These are phyloP conservation scores for Danio tinwini DNA, from an alignment of 2,797 vertebrate genomes.

Conservation along the genomic window DNA sequence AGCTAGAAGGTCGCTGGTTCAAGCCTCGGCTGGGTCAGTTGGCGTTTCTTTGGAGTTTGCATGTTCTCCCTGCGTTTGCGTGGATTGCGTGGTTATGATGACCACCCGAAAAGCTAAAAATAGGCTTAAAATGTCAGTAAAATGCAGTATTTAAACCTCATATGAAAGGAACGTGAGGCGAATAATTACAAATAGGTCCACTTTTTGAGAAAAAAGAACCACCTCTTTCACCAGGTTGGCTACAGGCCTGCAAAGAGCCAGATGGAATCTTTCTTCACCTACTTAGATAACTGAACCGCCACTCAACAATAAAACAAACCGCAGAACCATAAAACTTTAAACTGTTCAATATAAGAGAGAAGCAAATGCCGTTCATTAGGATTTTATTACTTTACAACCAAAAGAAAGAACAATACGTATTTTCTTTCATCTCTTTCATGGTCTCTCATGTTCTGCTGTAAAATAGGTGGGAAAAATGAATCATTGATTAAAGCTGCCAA, in stretches of 20 bases:
- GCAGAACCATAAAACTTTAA: conserved; percentile 21
- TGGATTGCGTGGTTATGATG: no score
- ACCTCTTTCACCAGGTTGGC: no score
- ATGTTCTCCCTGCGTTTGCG: no score
- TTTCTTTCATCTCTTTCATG: neutral
- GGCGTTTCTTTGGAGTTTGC: no score
- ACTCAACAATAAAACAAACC: conserved; percentile 15
- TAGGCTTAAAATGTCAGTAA: no score
- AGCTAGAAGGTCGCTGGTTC: no score
- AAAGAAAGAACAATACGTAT: neutral
- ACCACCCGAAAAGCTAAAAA: no score
- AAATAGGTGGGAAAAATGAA: neutral
- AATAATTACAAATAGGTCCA: no score
- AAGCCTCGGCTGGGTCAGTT: no score
- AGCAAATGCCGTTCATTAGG: conserved; percentile 7
- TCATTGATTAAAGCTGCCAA: conserved; percentile 6
- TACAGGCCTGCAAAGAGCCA: neutral
- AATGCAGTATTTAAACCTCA: no score
- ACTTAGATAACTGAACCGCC: conserved; percentile 12
- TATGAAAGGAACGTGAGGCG: no score
- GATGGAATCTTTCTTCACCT: neutral
- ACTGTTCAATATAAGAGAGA: neutral
- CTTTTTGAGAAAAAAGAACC: no score
- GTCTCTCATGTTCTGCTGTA: neutral
- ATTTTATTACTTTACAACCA: conserved; percentile 27